phyloP scores from a whole-genome alignment of 2,888 invertebrate species.

The Mactromeris polynyma region DNA sequence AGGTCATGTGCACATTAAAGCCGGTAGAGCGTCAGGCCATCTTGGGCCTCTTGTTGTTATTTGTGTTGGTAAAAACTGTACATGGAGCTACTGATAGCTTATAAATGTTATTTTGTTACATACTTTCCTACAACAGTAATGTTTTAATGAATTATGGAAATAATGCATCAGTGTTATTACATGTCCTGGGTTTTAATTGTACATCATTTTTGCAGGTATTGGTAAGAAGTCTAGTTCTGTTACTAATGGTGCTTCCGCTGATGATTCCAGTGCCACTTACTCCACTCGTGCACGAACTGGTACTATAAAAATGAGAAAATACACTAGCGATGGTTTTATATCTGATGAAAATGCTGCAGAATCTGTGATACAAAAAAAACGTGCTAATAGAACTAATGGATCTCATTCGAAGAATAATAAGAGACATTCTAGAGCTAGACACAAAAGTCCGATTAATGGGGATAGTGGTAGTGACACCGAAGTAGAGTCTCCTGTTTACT shows the following conservation, averaged over 20 bases:
- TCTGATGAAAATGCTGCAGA: slow-evolving; percentile 62
- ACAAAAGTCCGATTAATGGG: not conserved
- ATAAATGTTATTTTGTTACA: no score
- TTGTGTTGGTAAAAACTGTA: no score
- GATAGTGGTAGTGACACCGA: slow-evolving; percentile 42
- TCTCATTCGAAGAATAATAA: slow-evolving; percentile 45
- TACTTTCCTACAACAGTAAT: no score
- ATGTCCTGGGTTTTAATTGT: not conserved
- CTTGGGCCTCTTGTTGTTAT: no score
- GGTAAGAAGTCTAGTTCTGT: slow-evolving; percentile 14
- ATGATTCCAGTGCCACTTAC: slow-evolving; percentile 46
- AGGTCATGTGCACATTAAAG: no score
- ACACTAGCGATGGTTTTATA: slow-evolving; percentile 59
- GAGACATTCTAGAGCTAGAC: not conserved
- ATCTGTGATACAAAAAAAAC: slow-evolving; percentile 32
- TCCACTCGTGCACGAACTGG: slow-evolving; percentile 74
- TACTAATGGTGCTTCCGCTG: slow-evolving; percentile 16
- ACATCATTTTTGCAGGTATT: not conserved
- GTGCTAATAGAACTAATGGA: slow-evolving; percentile 31
- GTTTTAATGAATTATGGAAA: no score
- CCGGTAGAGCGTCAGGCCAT: no score
- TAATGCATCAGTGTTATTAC: no score
- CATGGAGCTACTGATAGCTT: no score
- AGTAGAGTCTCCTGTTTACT: slow-evolving; percentile 27
- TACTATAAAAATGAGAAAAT: slow-evolving; percentile 63